Percentiles rank a stretch among this genome's conserved stretches.
Evolutionary conservation across 1,140 invertebrate species (phyloP).

Genomic region (Drosophila parvula): DNA sequence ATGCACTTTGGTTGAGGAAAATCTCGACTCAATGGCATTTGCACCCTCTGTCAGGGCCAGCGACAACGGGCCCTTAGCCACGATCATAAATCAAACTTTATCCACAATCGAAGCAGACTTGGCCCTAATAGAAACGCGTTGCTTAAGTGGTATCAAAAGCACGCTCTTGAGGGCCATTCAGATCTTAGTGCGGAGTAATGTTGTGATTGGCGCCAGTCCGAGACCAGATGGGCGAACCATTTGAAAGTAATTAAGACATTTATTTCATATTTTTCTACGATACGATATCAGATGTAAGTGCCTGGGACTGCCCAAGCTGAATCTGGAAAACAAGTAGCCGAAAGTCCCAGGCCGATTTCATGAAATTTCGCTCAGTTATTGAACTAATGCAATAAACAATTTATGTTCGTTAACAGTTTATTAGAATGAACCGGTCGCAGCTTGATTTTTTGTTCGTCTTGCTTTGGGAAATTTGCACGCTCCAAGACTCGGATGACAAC

Average conservation of each 20-base stretch:
- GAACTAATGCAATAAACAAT: conserved; percentile 52
- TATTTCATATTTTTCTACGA: neutral
- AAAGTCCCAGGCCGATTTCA: conserved; percentile 10
- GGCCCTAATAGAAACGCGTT: neutral
- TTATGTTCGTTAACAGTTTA: conserved; percentile 34
- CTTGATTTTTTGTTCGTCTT: conserved; percentile 25
- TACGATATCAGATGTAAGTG: neutral
- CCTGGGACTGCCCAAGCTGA: neutral
- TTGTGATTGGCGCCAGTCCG: neutral
- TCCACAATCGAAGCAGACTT: conserved; percentile 4
- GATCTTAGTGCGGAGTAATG: neutral
- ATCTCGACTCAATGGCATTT: conserved; percentile 7
- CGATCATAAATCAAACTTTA: conserved; percentile 32
- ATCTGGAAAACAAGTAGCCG: neutral
- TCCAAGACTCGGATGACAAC: conserved; percentile 14
- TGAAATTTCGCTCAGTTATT: conserved; percentile 28
- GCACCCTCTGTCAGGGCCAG: conserved; percentile 2
- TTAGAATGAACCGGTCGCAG: conserved; percentile 37
- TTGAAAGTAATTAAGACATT: conserved; percentile 16
- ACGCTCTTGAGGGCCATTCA: conserved; percentile 2
- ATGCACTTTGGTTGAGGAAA: conserved; percentile 11
- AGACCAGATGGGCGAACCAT: conserved; percentile 5
- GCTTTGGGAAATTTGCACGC: conserved; percentile 33
- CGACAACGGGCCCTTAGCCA: neutral
- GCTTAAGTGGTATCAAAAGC: conserved; percentile 1